Conservation (phyloP, 2,113 vertebrate genomes). For the Epinephelus fuscoguttatus region DNA sequence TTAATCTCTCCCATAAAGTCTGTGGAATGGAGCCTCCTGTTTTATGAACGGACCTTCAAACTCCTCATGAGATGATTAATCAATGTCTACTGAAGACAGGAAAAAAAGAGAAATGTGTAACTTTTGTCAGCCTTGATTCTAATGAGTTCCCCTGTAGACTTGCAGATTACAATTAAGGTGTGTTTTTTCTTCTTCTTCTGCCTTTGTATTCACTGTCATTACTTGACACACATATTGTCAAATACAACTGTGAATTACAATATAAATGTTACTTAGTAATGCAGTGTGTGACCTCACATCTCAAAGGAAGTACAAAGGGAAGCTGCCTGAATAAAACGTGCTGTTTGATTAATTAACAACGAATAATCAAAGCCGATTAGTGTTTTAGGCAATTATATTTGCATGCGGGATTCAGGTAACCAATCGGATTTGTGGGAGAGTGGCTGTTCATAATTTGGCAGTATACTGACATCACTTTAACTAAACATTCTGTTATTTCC, state of each 20-base stretch:
- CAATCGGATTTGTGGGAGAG: not conserved
- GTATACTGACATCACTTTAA: not conserved
- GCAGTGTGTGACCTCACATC: slow-evolving; percentile 14
- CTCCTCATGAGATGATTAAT: slow-evolving; percentile 72
- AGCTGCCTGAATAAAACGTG: not conserved
- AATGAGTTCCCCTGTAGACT: slow-evolving; percentile 43
- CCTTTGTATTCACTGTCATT: slow-evolving; percentile 38
- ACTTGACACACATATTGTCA: slow-evolving; percentile 38
- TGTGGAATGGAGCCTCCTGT: slow-evolving; percentile 49
- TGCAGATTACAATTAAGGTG: slow-evolving; percentile 34
- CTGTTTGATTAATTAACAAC: not conserved
- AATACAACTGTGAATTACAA: slow-evolving; percentile 4
- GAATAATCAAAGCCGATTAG: not conserved
- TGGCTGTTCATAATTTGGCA: not conserved
- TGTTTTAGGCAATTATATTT: not conserved
- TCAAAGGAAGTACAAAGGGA: slow-evolving; percentile 12
- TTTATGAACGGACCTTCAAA: slow-evolving; percentile 73
- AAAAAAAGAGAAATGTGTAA: slow-evolving; percentile 27
- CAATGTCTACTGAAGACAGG: slow-evolving; percentile 53
- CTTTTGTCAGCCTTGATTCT: slow-evolving; percentile 59
- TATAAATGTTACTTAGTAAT: not conserved
- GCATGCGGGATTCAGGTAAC: not conserved
- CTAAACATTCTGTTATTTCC: not conserved
- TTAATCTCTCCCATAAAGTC: slow-evolving; percentile 72
- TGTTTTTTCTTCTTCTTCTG: not conserved